Evolutionary conservation across 2,888 invertebrate species (phyloP).

Genomic region (Calephelis perditalis): DNA sequence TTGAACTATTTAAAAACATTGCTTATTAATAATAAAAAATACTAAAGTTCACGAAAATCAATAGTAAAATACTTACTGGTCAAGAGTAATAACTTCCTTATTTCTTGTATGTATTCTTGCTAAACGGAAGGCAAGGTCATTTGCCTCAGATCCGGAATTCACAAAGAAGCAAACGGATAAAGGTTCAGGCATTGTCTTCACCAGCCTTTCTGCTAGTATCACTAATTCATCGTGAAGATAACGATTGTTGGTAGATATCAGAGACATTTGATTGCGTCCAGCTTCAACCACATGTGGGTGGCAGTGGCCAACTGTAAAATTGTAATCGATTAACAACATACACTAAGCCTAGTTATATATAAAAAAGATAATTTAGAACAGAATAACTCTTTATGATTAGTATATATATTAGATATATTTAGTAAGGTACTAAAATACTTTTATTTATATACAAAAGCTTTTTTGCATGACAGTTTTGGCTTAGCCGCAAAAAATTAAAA

Average conservation of each 20-base stretch:
- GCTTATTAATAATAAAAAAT: neutral
- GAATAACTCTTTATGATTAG: too few relatives aligned
- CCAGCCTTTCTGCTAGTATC: conserved; percentile 90
- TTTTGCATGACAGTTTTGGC: too few relatives aligned
- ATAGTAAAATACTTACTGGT: conserved; percentile 88
- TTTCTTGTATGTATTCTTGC: conserved; percentile 93
- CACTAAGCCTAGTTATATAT: neutral
- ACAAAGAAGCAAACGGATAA: conserved; percentile 96
- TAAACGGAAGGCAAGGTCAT: conserved; percentile 95
- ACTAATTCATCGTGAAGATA: conserved; percentile 98
- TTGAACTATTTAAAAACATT: neutral
- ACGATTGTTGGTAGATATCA: conserved; percentile 95
- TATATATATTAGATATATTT: too few relatives aligned
- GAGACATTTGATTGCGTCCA: conserved; percentile 92
- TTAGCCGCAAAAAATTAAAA: too few relatives aligned
- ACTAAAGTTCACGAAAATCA: neutral
- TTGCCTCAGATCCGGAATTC: conserved; percentile 99
- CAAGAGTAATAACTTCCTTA: conserved; percentile 93
- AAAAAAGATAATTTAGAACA: too few relatives aligned
- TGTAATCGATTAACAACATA: neutral
- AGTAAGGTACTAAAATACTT: too few relatives aligned
- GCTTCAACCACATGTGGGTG: conserved; percentile 96
- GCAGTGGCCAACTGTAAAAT: conserved; percentile 93
- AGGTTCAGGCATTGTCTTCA: conserved; percentile 88
- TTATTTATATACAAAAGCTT: too few relatives aligned